Evolutionary conservation across 2,888 invertebrate genomes (phyloP).

Genomic region (Dynastes grantii): DNA sequence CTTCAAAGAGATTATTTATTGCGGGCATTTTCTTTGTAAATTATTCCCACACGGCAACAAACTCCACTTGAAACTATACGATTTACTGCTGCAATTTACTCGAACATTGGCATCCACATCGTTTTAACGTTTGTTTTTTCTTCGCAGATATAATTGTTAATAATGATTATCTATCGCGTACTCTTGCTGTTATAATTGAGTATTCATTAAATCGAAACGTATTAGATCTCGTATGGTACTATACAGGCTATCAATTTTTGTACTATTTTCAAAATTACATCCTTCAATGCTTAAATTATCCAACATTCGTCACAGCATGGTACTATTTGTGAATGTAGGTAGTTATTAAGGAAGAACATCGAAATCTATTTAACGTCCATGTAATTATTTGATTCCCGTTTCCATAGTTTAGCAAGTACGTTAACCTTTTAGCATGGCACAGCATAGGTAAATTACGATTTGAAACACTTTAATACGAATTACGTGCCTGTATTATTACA

Average conservation of each 20-base stretch:
- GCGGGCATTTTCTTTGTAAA: no score
- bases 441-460: conserved; percentile 29
- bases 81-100: no score
- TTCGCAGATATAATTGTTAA: no score
- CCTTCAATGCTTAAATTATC: not conserved
- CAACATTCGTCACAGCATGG: not conserved
- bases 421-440: conserved; percentile 32
- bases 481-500: conserved; percentile 40
- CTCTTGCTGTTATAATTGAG: no score
- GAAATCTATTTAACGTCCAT: conserved; percentile 10
- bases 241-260: not conserved
- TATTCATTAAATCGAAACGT: no score
- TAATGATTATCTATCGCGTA: no score
- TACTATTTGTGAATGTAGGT: not conserved
- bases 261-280: conserved; percentile 1
- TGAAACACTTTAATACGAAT: conserved; percentile 40
- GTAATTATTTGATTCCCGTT: conserved; percentile 36
- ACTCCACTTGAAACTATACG: no score
- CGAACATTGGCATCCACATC: no score
- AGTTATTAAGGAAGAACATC: conserved; percentile 4
- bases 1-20: no score
- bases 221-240: no score
- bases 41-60: no score
- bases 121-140: no score
- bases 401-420: conserved; percentile 32